Conservation (phyloP, 2,797 vertebrate genomes). For the Aeoliscus strigatus region DNA sequence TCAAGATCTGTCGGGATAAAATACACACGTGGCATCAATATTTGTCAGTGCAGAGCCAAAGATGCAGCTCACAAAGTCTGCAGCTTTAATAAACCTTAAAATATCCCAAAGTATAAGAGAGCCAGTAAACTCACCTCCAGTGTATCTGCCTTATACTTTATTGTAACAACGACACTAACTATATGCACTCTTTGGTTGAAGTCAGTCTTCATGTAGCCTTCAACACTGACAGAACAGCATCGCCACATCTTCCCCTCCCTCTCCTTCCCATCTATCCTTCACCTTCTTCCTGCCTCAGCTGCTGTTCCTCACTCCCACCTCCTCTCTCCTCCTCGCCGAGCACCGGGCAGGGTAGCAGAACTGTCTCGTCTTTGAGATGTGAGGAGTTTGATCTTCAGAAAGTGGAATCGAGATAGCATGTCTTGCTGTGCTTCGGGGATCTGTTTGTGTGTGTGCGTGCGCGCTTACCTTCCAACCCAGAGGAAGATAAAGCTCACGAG, state of each 20-base stretch:
- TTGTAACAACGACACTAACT: too few species aligned
- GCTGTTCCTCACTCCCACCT: constrained; percentile 38
- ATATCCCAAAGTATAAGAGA: constrained; percentile 22
- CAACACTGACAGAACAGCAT: constrained; percentile 22
- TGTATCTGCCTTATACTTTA: too few species aligned
- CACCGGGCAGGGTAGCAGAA: constrained; percentile 51
- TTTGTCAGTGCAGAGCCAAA: constrained; percentile 30
- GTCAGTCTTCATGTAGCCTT: too few species aligned
- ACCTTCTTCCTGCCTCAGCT: constrained; percentile 31
- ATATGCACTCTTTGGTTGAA: too few species aligned
- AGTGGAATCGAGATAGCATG: constrained; percentile 54
- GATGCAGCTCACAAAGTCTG: constrained; percentile 11
- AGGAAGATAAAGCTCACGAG: constrained; percentile 43
- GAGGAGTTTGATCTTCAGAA: constrained; percentile 66
- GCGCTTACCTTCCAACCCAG: constrained; percentile 41
- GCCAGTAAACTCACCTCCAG: too few species aligned
- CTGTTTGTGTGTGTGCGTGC: constrained; percentile 12
- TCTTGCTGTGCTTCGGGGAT: constrained; percentile 54
- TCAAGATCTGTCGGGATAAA: constrained; percentile 26
- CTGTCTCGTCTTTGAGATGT: constrained; percentile 63
- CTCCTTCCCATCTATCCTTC: constrained; percentile 33
- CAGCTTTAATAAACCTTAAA: constrained; percentile 19
- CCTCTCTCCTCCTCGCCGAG: constrained; percentile 45
- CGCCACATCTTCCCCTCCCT: constrained; percentile 22
- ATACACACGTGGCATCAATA: constrained; percentile 44